phyloP scores from a whole-genome alignment of 2,888 invertebrate species.

The Liopterus haemorrhoidalis region DNA sequence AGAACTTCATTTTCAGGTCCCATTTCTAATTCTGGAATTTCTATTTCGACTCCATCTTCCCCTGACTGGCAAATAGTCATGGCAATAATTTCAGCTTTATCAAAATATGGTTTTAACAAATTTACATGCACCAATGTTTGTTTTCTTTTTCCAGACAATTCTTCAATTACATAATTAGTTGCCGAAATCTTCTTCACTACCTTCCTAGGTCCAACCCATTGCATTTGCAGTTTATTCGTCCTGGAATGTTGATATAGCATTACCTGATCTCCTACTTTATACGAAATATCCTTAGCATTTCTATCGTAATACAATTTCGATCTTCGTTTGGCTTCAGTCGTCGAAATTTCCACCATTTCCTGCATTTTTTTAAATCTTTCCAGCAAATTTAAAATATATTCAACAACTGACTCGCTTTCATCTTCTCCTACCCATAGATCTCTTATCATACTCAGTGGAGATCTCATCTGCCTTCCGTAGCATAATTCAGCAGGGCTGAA shows the following conservation, averaged over 20 bases:
- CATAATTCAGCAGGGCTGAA: conserved; percentile 5
- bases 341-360: conserved; percentile 2
- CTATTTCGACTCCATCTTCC: conserved; percentile 1
- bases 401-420: neutral
- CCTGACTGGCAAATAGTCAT: neutral
- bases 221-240: conserved; percentile 11
- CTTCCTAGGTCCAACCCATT: conserved; percentile 11
- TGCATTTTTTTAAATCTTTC: conserved; percentile 5
- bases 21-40: conserved; percentile 5
- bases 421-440: conserved; percentile 3
- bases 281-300: neutral
- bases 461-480: conserved; percentile 9
- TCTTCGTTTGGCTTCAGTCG: neutral
- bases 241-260: conserved; percentile 3
- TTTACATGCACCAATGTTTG: conserved; percentile 9
- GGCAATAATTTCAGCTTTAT: conserved; percentile 6
- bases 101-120: conserved; percentile 9
- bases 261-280: neutral
- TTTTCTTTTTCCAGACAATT: conserved; percentile 2
- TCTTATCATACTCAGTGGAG: conserved; percentile 1
- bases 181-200: conserved; percentile 8
- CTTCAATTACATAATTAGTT: conserved; percentile 9
- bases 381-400: neutral
- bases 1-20: neutral
- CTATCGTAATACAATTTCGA: conserved; percentile 6